Evolutionary conservation across 2,113 vertebrate species (phyloP).

Genomic region (Furnarius figulus): DNA sequence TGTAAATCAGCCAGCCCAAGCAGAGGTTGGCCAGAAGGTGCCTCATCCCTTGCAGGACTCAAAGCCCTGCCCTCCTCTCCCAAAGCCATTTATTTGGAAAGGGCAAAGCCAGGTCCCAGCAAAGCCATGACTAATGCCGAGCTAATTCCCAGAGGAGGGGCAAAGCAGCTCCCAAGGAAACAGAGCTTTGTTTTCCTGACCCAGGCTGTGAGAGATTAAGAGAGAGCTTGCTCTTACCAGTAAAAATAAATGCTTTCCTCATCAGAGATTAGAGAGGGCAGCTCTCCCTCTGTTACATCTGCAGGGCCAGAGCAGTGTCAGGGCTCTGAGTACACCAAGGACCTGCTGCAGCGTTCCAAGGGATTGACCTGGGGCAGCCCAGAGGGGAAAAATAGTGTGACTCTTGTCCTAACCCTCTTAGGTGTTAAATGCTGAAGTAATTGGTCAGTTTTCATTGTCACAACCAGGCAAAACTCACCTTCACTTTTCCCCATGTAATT

Average conservation of each 20-base stretch:
- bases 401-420: neutral
- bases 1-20: neutral
- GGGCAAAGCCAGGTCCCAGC: neutral
- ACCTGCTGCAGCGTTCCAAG: neutral
- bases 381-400: neutral
- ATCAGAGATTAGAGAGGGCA: neutral
- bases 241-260: neutral
- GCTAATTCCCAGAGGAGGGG: neutral
- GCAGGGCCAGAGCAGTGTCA: neutral
- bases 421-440: neutral
- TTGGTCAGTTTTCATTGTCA: neutral
- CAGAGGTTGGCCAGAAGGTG: neutral
- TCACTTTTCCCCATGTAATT: neutral
- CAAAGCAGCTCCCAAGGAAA: neutral
- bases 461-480: neutral
- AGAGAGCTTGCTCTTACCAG: neutral
- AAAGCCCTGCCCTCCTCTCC: neutral
- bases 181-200: neutral
- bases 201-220: neutral
- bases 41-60: neutral
- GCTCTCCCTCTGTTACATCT: neutral
- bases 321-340: rapidly evolving
- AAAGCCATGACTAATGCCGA: constrained; percentile 31
- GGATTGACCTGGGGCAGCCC: neutral
- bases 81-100: neutral